A percentile compares a stretch with the other conserved stretches of the same genome.
phyloP scores from a whole-genome alignment of 2,797 vertebrate species.

The Paramormyrops hopkinsi region DNA sequence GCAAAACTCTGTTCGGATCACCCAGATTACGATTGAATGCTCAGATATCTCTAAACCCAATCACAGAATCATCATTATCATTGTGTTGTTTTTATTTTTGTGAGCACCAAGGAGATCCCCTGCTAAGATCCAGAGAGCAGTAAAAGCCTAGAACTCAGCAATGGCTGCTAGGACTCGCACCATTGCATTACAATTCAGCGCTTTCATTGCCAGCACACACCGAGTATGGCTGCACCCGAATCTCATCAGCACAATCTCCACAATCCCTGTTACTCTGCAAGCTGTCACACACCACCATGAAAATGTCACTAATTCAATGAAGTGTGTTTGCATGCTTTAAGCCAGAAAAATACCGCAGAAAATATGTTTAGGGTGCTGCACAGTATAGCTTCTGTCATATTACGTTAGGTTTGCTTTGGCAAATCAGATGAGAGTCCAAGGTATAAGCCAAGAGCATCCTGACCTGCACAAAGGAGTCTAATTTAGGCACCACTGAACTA shows the following conservation, averaged over 20 bases:
- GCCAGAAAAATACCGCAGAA: background rate
- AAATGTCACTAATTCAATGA: background rate
- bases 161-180: background rate
- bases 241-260: background rate
- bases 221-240: background rate
- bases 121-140: background rate
- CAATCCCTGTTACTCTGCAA: background rate
- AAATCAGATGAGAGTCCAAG: background rate
- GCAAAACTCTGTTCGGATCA: conserved; percentile 8
- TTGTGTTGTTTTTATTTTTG: background rate
- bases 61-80: background rate
- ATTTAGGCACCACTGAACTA: background rate
- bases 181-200: conserved; percentile 1
- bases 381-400: background rate
- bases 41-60: background rate
- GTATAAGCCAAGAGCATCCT: background rate
- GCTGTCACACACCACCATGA: background rate
- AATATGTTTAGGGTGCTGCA: background rate
- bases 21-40: background rate
- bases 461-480: background rate
- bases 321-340: background rate
- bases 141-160: background rate
- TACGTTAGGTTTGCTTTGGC: background rate
- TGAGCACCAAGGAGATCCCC: background rate
- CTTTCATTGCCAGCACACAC: conserved; percentile 12